These are phyloP conservation scores for Epinotia brunnichana DNA, from an alignment of 2,888 invertebrate species.

Conservation along the genomic window DNA sequence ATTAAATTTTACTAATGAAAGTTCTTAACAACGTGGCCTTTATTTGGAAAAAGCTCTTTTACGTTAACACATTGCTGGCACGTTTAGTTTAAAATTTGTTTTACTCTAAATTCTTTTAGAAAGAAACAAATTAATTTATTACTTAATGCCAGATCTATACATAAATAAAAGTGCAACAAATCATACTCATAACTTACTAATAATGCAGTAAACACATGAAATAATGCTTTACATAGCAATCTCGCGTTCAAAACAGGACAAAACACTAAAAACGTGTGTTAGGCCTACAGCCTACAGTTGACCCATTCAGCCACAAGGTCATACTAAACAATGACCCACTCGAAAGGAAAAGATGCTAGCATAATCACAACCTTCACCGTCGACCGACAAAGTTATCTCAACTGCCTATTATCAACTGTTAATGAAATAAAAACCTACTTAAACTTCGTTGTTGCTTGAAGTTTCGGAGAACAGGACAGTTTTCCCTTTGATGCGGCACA, in stretches of 20 bases:
- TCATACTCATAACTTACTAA: background rate
- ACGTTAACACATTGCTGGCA: no score
- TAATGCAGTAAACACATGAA: background rate
- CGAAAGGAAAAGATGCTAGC: background rate
- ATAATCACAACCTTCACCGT: constrained; percentile 9
- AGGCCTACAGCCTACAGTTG: background rate
- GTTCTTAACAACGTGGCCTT: no score
- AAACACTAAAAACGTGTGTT: constrained; percentile 7
- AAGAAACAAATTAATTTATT: no score
- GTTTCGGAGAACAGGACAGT: constrained; percentile 16
- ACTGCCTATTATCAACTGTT: constrained; percentile 25
- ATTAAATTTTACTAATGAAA: no score
- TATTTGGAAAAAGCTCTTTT: no score
- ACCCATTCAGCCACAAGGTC: constrained; percentile 7
- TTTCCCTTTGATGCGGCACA: constrained; percentile 18
- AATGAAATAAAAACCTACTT: constrained; percentile 26
- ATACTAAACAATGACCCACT: constrained; percentile 6
- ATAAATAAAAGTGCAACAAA: no score
- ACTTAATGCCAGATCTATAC: no score
- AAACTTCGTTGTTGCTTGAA: constrained; percentile 15
- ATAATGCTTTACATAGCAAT: background rate
- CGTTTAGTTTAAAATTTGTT: no score
- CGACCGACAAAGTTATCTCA: constrained; percentile 39
- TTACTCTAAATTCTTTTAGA: background rate
- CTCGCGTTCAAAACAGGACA: background rate